Conservation (phyloP, 2,797 vertebrate species). For the Spea hammondii region DNA sequence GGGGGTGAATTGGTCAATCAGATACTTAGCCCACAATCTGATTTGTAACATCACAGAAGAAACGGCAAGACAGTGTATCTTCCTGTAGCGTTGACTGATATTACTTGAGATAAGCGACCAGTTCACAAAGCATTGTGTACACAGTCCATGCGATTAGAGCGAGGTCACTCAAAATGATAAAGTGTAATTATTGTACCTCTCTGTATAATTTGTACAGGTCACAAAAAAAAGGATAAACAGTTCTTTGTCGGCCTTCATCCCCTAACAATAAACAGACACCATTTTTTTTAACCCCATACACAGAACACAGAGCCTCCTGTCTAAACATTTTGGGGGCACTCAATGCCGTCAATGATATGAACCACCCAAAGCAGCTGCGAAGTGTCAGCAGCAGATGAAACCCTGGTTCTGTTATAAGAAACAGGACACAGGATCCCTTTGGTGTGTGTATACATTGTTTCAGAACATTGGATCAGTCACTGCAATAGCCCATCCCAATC, state of each 20-base stretch:
- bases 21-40: too few relatives aligned
- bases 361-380: conserved; percentile 50
- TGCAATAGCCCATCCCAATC: conserved; percentile 50
- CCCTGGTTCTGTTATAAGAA: conserved; percentile 54
- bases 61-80: too few relatives aligned
- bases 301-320: neutral
- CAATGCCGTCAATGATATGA: conserved; percentile 9
- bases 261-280: conserved; percentile 7
- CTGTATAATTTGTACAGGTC: neutral
- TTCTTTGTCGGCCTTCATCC: neutral
- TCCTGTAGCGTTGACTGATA: too few relatives aligned
- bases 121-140: too few relatives aligned
- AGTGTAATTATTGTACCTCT: neutral
- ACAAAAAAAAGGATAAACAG: conserved; percentile 8
- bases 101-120: too few relatives aligned
- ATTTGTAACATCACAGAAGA: too few relatives aligned
- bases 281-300: conserved; percentile 18
- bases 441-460: conserved; percentile 52
- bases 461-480: conserved; percentile 54
- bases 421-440: conserved; percentile 54
- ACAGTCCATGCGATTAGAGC: neutral
- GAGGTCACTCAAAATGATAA: neutral
- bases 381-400: conserved; percentile 52
- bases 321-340: conserved; percentile 48
- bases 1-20: too few relatives aligned